phyloP scores from a whole-genome alignment of 1,140 invertebrate species.

The Temnothorax longispinosus region DNA sequence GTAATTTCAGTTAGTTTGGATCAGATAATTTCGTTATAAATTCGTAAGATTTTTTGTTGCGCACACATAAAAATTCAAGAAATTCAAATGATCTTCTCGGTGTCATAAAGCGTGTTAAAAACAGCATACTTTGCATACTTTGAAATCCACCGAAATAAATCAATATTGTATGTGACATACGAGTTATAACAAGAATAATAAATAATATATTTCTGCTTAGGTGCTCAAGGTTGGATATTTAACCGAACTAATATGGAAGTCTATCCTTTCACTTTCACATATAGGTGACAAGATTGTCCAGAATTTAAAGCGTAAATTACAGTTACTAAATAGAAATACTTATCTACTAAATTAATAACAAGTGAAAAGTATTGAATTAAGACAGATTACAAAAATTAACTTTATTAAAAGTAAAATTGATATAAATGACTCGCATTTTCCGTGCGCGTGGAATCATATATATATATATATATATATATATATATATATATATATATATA shows the following conservation, averaged over 20 bases:
- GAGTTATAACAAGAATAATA: not conserved
- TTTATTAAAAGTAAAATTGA: not conserved
- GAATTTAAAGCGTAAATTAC: not conserved
- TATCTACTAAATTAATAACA: not conserved
- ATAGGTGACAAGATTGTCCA: not conserved
- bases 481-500: too few relatives aligned
- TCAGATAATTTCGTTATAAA: not conserved
- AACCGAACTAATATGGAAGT: not conserved
- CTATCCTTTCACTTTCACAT: not conserved
- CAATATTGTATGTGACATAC: not conserved
- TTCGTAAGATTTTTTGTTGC: not conserved
- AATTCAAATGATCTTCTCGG: not conserved
- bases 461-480: too few relatives aligned
- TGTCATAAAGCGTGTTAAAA: not conserved
- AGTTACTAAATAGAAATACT: not conserved
- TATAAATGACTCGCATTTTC: not conserved
- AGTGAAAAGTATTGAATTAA: not conserved
- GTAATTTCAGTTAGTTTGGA: not conserved
- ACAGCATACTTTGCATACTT: not conserved
- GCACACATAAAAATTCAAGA: not conserved
- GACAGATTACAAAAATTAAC: not conserved
- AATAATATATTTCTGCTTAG: not conserved
- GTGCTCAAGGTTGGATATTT: not conserved
- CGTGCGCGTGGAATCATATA: not conserved
- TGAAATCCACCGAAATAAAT: not conserved